These are phyloP conservation scores for Diplogasteroides magnus DNA, from an alignment of 1,140 invertebrate genomes.

Conservation along the genomic window DNA sequence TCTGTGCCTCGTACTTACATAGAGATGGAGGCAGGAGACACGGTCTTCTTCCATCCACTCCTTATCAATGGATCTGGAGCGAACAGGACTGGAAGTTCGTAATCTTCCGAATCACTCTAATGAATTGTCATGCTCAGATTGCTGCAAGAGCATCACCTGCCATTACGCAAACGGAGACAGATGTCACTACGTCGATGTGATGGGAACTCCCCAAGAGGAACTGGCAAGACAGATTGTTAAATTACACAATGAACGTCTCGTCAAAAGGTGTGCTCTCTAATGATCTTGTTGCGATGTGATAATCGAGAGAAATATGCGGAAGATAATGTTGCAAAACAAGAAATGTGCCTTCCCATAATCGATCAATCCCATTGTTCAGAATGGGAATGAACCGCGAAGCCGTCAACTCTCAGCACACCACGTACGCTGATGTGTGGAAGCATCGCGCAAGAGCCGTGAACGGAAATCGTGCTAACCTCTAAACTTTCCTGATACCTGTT, in stretches of 20 bases:
- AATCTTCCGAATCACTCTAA: conserved; percentile 21
- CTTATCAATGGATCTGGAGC: conserved; percentile 78
- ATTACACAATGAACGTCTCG: too few species aligned
- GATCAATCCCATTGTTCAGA: too few species aligned
- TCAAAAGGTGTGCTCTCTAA: too few species aligned
- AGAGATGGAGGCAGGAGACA: conserved; percentile 77
- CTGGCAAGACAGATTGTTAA: too few species aligned
- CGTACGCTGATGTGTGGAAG: conserved; percentile 51
- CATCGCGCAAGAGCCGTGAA: conserved; percentile 50
- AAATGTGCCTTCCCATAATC: too few species aligned
- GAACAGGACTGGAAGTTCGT: conserved; percentile 65
- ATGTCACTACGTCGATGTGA: conserved; percentile 71
- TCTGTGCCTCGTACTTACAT: conserved; percentile 62
- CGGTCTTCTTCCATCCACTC: conserved; percentile 81
- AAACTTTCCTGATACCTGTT: too few species aligned
- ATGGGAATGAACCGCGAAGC: not conserved
- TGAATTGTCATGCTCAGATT: conserved; percentile 43
- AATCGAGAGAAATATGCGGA: too few species aligned
- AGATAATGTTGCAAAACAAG: too few species aligned
- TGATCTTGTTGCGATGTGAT: conserved; percentile 1
- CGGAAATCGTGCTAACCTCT: conserved; percentile 53
- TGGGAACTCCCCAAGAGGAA: conserved; percentile 67
- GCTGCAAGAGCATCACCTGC: conserved; percentile 69
- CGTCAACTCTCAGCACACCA: not conserved
- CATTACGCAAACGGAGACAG: conserved; percentile 70